Percentiles rank a stretch among this genome's conserved stretches.
Evolutionary conservation across 2,113 vertebrate species (phyloP).

Genomic region (Peromyscus maniculatus): DNA sequence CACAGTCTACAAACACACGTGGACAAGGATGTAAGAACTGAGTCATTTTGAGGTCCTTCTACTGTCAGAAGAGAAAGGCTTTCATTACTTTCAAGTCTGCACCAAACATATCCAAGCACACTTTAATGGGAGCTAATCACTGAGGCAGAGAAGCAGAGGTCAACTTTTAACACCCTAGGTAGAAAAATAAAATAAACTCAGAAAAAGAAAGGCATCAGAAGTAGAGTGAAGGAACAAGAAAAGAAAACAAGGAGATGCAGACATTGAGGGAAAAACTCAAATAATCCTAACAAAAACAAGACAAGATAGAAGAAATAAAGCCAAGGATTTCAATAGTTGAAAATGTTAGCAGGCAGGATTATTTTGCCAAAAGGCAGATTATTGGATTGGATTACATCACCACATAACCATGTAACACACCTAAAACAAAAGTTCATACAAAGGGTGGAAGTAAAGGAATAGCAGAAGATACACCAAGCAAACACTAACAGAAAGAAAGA

Average conservation of each 20-base stretch:
- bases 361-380: background rate
- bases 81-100: background rate
- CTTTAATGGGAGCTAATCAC: background rate
- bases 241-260: background rate
- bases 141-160: background rate
- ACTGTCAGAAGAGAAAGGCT: background rate
- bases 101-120: background rate
- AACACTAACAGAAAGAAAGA: background rate
- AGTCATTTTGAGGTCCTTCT: background rate
- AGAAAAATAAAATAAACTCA: background rate
- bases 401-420: background rate
- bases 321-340: background rate
- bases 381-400: background rate
- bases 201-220: background rate
- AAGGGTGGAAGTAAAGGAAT: background rate
- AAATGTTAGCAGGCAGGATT: background rate
- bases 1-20: background rate
- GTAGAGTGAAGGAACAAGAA: background rate
- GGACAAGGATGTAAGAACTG: background rate
- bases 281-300: background rate
- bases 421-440: background rate
- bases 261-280: background rate
- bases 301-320: background rate
- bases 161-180: background rate
- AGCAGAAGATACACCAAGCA: background rate